These are phyloP conservation scores for Pygoscelis antarcticus DNA, from an alignment of 2,113 vertebrate genomes.

Conservation along the genomic window DNA sequence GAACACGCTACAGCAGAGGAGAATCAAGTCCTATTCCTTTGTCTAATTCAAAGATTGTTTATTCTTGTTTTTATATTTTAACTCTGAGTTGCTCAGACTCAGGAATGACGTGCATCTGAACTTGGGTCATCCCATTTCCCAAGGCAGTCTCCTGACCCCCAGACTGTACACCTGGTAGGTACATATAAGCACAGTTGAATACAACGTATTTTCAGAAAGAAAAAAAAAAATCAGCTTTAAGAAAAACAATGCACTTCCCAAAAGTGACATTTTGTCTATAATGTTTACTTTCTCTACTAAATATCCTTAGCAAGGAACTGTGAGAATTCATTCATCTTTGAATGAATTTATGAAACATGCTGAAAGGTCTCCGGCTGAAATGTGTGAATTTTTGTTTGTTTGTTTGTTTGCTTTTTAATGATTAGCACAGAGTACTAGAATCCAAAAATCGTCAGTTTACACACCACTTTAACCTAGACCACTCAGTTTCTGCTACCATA, in stretches of 20 bases:
- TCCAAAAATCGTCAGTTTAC: constrained; percentile 8
- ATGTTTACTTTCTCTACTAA: background rate
- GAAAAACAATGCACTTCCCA: background rate
- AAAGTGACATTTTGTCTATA: constrained; percentile 39
- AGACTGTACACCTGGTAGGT: background rate
- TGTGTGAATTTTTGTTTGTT: background rate
- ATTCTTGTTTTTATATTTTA: background rate
- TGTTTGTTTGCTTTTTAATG: background rate
- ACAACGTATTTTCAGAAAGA: background rate
- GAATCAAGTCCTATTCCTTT: background rate
- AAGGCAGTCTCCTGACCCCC: background rate
- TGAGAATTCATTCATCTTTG: constrained; percentile 43
- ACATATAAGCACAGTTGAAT: background rate
- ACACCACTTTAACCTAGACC: background rate
- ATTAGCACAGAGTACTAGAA: background rate
- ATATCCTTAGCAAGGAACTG: constrained; percentile 18
- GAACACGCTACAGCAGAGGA: background rate
- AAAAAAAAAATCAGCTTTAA: background rate
- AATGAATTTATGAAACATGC: constrained; percentile 28
- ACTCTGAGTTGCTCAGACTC: background rate
- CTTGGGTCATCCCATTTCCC: background rate
- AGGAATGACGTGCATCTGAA: background rate
- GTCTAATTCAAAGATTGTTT: background rate
- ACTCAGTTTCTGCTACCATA: background rate
- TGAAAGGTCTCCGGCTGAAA: background rate